Percentiles rank a stretch among this genome's conserved stretches.
phyloP scores from a whole-genome alignment of 2,113 vertebrate genomes.

The Cottus gobio region DNA sequence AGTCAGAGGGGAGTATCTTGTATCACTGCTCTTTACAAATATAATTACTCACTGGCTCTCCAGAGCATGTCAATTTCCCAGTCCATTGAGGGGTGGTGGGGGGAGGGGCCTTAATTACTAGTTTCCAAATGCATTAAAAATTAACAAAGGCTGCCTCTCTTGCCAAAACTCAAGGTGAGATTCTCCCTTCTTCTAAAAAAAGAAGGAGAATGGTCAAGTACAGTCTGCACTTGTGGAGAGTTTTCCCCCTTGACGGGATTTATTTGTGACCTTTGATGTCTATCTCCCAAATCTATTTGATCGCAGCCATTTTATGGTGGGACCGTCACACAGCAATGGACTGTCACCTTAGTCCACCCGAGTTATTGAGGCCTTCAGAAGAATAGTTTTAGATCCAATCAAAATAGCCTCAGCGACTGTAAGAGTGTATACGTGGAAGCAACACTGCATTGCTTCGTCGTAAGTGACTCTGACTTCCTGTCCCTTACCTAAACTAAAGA shows the following conservation, averaged over 20 bases:
- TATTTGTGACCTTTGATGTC: constrained; percentile 74
- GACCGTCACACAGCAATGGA: neutral
- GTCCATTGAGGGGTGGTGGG: constrained; percentile 68
- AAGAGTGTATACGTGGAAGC: constrained; percentile 3
- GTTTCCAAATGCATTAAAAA: constrained; percentile 84
- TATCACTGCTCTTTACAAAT: constrained; percentile 88
- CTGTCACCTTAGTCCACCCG: constrained; percentile 30
- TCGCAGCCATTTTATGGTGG: constrained; percentile 53
- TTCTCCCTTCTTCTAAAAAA: constrained; percentile 26
- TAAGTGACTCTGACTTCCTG: constrained; percentile 45
- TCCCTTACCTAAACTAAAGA: constrained; percentile 38
- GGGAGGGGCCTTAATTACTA: constrained; percentile 78
- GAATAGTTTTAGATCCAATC: constrained; percentile 68
- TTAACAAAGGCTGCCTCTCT: constrained; percentile 78
- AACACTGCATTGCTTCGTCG: constrained; percentile 43
- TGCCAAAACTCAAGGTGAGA: constrained; percentile 81
- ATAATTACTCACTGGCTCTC: constrained; percentile 86
- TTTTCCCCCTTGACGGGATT: constrained; percentile 55
- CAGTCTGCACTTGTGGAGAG: constrained; percentile 29
- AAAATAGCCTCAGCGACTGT: constrained; percentile 61
- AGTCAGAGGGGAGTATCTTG: constrained; percentile 84
- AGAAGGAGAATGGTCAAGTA: constrained; percentile 59
- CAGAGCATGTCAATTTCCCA: constrained; percentile 83
- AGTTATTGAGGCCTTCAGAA: constrained; percentile 55
- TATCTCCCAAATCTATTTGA: constrained; percentile 67